A percentile compares a stretch with the other conserved stretches of the same genome.
Conservation (phyloP, 2,888 invertebrate species). For the Stenichneumon culpator region DNA sequence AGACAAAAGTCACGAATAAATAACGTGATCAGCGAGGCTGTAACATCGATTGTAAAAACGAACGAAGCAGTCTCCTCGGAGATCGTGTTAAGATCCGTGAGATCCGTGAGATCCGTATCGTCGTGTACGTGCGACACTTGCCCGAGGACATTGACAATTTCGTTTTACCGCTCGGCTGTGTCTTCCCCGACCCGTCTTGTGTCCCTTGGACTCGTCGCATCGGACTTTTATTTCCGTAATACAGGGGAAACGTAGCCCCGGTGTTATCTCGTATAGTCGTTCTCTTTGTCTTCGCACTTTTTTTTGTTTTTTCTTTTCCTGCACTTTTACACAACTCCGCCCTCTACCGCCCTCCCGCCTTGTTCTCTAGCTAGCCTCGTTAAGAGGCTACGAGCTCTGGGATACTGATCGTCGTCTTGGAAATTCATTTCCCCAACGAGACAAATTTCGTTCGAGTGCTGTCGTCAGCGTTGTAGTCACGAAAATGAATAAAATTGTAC, state of each 20-base stretch:
- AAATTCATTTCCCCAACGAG: constrained; percentile 62
- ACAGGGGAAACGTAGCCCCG: constrained; percentile 53
- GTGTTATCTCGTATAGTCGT: constrained; percentile 49
- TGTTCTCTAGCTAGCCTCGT: constrained; percentile 54
- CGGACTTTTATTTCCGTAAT: constrained; percentile 56
- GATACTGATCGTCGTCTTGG: constrained; percentile 47
- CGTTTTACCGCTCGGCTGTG: constrained; percentile 78
- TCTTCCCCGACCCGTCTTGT: constrained; percentile 54
- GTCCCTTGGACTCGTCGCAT: constrained; percentile 44
- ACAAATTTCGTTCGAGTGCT: constrained; percentile 58
- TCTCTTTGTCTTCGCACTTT: constrained; percentile 38
- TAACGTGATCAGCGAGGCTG: constrained; percentile 27
- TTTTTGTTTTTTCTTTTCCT: neutral
- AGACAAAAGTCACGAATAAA: neutral
- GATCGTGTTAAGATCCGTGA: constrained; percentile 56
- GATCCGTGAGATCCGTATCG: constrained; percentile 57
- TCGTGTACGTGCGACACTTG: constrained; percentile 46
- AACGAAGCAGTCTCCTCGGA: constrained; percentile 42
- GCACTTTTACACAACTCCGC: constrained; percentile 13
- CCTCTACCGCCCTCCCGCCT: constrained; percentile 48
- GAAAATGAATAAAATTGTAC: constrained; percentile 38
- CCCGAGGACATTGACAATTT: constrained; percentile 80
- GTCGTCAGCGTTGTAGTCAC: constrained; percentile 29
- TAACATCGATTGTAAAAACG: constrained; percentile 44
- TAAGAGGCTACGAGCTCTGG: constrained; percentile 45